These are phyloP conservation scores for Agrochola lota DNA, from an alignment of 2,888 invertebrate species.

Conservation along the genomic window DNA sequence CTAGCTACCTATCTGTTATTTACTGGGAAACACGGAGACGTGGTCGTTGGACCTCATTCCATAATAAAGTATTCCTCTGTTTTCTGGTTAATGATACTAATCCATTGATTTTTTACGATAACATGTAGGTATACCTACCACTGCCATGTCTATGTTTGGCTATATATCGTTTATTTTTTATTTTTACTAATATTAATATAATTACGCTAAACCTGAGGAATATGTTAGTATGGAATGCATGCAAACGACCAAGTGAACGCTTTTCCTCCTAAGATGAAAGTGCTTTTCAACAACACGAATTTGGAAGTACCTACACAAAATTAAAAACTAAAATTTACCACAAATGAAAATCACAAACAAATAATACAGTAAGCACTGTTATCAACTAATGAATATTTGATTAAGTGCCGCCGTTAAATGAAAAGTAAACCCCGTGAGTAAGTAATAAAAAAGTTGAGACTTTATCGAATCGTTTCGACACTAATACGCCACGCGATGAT, in stretches of 20 bases:
- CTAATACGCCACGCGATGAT: slow-evolving; percentile 86
- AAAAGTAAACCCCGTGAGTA: slow-evolving; percentile 61
- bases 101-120: too few relatives aligned
- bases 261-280: too few relatives aligned
- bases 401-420: slow-evolving; percentile 70
- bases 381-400: slow-evolving; percentile 76
- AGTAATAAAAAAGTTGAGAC: slow-evolving; percentile 69
- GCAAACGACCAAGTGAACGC: too few relatives aligned
- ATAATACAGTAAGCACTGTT: slow-evolving; percentile 61
- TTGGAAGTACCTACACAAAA: neutral
- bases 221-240: too few relatives aligned
- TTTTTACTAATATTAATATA: too few relatives aligned
- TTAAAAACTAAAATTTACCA: slow-evolving; percentile 24
- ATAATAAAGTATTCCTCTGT: too few relatives aligned
- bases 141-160: too few relatives aligned
- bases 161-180: too few relatives aligned
- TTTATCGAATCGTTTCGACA: slow-evolving; percentile 80
- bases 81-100: too few relatives aligned
- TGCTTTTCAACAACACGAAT: neutral
- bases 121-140: too few relatives aligned
- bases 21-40: neutral
- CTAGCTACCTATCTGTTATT: neutral
- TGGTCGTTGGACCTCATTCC: too few relatives aligned
- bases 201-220: too few relatives aligned
- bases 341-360: slow-evolving; percentile 27